phyloP scores from a whole-genome alignment of 2,113 vertebrate genomes.

The Dendrocopos noguchii region DNA sequence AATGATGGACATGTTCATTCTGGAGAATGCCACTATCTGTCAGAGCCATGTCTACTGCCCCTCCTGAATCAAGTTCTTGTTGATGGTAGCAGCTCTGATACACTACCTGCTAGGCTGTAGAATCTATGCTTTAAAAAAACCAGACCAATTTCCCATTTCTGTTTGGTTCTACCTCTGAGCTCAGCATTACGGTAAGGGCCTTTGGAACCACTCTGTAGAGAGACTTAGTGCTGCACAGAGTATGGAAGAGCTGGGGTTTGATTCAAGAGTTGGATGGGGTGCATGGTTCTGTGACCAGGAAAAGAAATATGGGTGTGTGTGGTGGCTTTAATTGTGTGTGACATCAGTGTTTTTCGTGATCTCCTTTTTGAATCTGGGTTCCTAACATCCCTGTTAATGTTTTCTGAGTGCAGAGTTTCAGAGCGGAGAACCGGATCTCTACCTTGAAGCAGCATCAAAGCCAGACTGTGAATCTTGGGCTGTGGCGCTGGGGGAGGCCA shows the following conservation, averaged over 20 bases:
- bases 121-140: background rate
- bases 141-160: constrained; percentile 1
- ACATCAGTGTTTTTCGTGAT: constrained; percentile 70
- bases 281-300: background rate
- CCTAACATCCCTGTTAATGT: constrained; percentile 31
- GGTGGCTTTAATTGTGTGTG: constrained; percentile 56
- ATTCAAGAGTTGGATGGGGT: background rate
- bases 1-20: constrained; percentile 30
- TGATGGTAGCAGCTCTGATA: constrained; percentile 25
- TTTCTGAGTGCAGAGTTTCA: constrained; percentile 72
- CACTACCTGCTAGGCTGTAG: constrained; percentile 20
- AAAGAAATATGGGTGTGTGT: constrained; percentile 60
- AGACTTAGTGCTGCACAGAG: constrained; percentile 13
- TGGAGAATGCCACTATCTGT: constrained; percentile 20
- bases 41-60: background rate
- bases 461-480: constrained; percentile 38
- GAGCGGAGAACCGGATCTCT: constrained; percentile 43
- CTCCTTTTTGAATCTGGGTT: background rate
- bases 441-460: constrained; percentile 50
- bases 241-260: background rate
- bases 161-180: constrained; percentile 47
- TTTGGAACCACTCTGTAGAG: constrained; percentile 41
- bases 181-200: constrained; percentile 60
- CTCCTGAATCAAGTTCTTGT: constrained; percentile 36
- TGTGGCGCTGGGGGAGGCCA: constrained; percentile 25